Percentiles rank a stretch among this genome's conserved stretches.
phyloP scores from a whole-genome alignment of 2,113 vertebrate species.

The Pachyramphus minor region DNA sequence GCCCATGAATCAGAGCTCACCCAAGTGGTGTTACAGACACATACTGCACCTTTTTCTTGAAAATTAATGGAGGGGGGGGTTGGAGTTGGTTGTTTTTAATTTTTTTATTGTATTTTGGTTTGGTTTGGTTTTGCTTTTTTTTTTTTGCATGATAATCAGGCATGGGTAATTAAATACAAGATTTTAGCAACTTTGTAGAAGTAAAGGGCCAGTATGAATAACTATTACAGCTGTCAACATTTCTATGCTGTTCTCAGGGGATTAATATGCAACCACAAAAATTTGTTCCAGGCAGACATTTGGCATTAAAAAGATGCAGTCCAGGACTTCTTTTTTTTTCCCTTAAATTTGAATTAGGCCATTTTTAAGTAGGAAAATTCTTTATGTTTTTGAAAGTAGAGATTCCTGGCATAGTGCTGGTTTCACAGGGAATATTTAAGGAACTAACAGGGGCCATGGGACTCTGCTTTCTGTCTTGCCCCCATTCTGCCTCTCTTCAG shows the following conservation, averaged over 20 bases:
- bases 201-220: neutral
- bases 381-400: neutral
- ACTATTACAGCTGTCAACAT: slow-evolving; percentile 25
- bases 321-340: neutral
- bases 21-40: neutral
- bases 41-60: neutral
- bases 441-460: neutral
- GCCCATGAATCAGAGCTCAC: no score
- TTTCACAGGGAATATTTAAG: slow-evolving; percentile 7
- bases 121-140: neutral
- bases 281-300: slow-evolving; percentile 44
- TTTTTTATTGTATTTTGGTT: neutral
- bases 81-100: neutral
- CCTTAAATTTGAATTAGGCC: neutral
- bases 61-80: neutral
- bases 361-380: slow-evolving; percentile 1
- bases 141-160: neutral
- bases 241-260: slow-evolving; percentile 25
- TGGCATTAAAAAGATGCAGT: slow-evolving; percentile 17
- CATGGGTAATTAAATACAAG: neutral
- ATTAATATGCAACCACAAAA: slow-evolving; percentile 47
- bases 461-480: neutral
- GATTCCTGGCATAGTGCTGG: slow-evolving; percentile 30
- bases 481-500: neutral
- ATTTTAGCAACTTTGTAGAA: slow-evolving; percentile 15